Evolutionary conservation across 2,113 vertebrate genomes (phyloP).

Genomic region (Dicrurus megarhynchus): DNA sequence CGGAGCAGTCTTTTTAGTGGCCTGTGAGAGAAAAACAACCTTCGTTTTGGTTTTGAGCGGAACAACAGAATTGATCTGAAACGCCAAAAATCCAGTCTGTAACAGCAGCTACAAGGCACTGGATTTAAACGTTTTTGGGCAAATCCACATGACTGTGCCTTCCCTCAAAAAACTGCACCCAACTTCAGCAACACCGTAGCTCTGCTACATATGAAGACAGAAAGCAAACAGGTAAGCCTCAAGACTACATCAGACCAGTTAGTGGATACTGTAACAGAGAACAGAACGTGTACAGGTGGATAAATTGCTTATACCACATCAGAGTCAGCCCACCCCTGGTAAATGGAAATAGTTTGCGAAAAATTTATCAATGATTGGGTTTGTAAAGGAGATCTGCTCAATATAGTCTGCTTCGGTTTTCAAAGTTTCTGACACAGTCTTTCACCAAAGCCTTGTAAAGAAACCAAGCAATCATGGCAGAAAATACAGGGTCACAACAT

Average conservation of each 20-base stretch:
- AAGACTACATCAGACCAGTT: background rate
- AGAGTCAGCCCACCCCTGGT: background rate
- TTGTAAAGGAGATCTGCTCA: background rate
- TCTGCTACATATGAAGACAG: background rate
- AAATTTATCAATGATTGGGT: background rate
- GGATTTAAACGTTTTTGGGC: background rate
- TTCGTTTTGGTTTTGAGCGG: background rate
- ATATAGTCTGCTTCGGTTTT: background rate
- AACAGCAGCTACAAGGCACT: background rate
- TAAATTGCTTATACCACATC: background rate
- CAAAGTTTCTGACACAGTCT: background rate
- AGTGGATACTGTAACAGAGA: background rate
- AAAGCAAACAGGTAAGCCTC: background rate
- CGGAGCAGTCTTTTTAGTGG: background rate
- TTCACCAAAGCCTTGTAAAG: background rate
- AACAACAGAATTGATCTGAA: background rate
- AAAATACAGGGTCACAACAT: background rate
- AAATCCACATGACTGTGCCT: accelerated
- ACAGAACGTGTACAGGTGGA: background rate
- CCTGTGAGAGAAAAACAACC: background rate
- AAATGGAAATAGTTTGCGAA: background rate
- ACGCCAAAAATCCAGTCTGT: background rate
- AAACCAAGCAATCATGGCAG: background rate
- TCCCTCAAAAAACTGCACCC: background rate
- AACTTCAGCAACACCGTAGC: background rate